These are phyloP conservation scores for Hippopotamus amphibius DNA, from an alignment of 2,113 vertebrate genomes.

Conservation along the genomic window DNA sequence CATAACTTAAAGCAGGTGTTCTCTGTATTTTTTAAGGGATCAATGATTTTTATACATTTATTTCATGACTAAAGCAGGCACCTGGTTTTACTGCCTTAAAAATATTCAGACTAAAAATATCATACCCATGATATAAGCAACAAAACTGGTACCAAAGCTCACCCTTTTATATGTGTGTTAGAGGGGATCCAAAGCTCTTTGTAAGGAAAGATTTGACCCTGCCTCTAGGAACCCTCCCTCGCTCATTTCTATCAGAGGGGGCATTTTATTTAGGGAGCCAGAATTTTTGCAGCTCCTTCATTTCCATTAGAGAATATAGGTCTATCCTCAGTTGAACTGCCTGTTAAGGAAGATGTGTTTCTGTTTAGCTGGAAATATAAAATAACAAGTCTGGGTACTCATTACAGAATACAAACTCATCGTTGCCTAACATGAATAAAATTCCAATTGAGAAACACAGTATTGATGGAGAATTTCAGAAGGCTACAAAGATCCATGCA, in stretches of 20 bases:
- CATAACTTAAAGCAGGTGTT: not conserved
- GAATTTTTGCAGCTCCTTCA: not conserved
- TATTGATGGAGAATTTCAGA: not conserved
- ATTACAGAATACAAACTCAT: not conserved
- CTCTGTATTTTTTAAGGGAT: slow-evolving; percentile 8
- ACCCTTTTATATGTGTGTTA: not conserved
- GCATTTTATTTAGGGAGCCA: not conserved
- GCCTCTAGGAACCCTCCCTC: not conserved
- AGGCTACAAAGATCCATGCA: not conserved
- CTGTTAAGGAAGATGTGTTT: not conserved
- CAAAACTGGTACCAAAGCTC: not conserved
- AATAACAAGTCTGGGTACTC: not conserved
- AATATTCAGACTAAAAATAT: not conserved
- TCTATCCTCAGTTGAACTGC: not conserved
- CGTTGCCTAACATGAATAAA: not conserved
- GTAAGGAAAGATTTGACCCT: not conserved
- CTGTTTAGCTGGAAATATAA: not conserved
- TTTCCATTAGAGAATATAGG: not conserved
- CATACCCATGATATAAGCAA: not conserved
- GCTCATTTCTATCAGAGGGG: not conserved
- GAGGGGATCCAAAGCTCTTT: not conserved
- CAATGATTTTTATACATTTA: not conserved
- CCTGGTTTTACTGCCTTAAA: slow-evolving; percentile 2
- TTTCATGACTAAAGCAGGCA: not conserved
- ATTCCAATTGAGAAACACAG: not conserved